Evolutionary conservation across 2,888 invertebrate genomes (phyloP).

Genomic region (Steinernema carpocapsae): DNA sequence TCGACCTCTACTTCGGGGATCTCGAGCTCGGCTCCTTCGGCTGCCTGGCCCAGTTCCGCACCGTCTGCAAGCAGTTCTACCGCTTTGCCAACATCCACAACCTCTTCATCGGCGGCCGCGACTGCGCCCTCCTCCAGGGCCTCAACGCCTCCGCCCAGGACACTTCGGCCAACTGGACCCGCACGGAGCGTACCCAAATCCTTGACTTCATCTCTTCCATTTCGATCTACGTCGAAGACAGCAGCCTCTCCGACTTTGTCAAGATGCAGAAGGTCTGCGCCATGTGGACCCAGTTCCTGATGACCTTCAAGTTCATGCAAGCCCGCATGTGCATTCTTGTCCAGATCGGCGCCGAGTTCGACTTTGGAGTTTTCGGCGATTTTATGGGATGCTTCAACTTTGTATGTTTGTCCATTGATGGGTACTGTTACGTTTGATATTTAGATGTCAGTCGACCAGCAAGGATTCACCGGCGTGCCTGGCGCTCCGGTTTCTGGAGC

Average conservation of each 20-base stretch:
- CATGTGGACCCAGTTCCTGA: not conserved
- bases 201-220: not conserved
- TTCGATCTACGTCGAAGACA: not conserved
- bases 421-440: not conserved
- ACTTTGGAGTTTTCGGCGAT: not conserved
- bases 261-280: not conserved
- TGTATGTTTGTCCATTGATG: not conserved
- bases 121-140: conserved; percentile 6
- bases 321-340: not conserved
- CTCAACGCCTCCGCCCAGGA: not conserved
- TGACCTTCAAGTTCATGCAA: not conserved
- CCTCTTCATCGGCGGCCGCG: not conserved
- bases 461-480: not conserved
- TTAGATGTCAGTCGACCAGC: not conserved
- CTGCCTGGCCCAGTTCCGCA: not conserved
- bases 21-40: not conserved
- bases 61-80: conserved; percentile 4
- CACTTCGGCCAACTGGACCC: not conserved
- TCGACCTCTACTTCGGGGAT: not conserved
- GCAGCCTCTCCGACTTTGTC: not conserved
- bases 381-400: not conserved
- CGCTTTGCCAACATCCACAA: conserved; percentile 6
- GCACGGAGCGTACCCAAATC: not conserved
- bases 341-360: not conserved
- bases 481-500: not conserved